Percentiles rank a stretch among this genome's conserved stretches.
Conservation (phyloP, 2,797 vertebrate species). For the Gallinago stenura region DNA sequence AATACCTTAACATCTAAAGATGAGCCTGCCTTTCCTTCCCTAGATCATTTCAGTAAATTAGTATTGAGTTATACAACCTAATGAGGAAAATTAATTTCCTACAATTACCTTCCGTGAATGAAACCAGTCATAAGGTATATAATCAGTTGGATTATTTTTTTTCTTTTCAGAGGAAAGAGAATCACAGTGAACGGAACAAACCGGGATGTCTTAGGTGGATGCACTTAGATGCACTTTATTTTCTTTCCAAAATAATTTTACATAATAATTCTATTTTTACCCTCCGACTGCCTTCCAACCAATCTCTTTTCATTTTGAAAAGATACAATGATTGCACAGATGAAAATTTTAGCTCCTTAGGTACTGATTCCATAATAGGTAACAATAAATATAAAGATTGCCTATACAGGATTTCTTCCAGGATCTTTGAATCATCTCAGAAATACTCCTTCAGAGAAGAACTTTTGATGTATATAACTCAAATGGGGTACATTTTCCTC, state of each 20-base stretch:
- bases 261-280: slow-evolving; percentile 35
- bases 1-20: not conserved
- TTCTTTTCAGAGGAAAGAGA: not conserved
- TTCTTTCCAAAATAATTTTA: slow-evolving; percentile 37
- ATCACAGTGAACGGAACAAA: not conserved
- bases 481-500: not conserved
- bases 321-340: not conserved
- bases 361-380: not conserved
- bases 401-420: not conserved
- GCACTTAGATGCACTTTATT: not conserved
- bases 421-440: not conserved
- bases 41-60: slow-evolving; percentile 42
- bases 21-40: not conserved
- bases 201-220: not conserved
- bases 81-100: slow-evolving; percentile 46
- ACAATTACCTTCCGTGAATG: slow-evolving; percentile 37
- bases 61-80: slow-evolving; percentile 20
- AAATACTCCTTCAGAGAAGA: not conserved
- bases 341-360: not conserved
- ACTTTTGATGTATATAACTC: not conserved
- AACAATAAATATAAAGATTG: not conserved
- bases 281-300: not conserved
- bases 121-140: not conserved
- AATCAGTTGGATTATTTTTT: not conserved
- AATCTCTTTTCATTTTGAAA: not conserved